phyloP scores from a whole-genome alignment of 2,113 vertebrate genomes.

The Xenotilapia flavipinnis region DNA sequence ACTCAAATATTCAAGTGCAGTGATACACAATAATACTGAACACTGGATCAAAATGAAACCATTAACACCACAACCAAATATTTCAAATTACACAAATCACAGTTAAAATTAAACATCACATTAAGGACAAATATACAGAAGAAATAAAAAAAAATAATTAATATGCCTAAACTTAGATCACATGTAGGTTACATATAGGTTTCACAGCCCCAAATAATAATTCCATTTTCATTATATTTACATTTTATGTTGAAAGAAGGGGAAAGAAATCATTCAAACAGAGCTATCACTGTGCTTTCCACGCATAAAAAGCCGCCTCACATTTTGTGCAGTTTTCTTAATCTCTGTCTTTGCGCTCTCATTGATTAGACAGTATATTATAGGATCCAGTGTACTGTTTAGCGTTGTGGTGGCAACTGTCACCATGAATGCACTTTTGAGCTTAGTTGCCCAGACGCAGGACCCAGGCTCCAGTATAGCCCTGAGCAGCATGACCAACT shows the following conservation, averaged over 20 bases:
- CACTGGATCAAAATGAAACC: background rate
- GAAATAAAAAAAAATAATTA: rapidly evolving
- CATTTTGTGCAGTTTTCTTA: background rate
- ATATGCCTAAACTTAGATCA: background rate
- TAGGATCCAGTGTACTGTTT: conserved; percentile 80
- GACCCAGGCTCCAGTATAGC: conserved; percentile 63
- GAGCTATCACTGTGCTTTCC: background rate
- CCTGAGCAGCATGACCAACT: conserved; percentile 77
- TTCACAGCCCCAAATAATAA: background rate
- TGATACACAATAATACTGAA: background rate
- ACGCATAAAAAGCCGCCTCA: background rate
- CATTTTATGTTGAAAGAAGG: background rate
- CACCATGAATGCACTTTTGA: conserved; percentile 77
- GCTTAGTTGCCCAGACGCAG: conserved; percentile 64
- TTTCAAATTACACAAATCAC: background rate
- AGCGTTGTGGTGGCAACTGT: conserved; percentile 78
- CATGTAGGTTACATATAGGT: background rate
- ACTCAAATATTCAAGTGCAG: background rate
- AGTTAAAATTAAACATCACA: background rate
- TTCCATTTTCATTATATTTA: background rate
- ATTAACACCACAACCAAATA: background rate
- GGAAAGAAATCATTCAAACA: background rate
- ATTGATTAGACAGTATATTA: conserved; percentile 82
- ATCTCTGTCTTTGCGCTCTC: conserved; percentile 49
- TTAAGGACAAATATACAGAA: background rate